Conservation (phyloP, 2,797 vertebrate species). For the Menidia menidia region DNA sequence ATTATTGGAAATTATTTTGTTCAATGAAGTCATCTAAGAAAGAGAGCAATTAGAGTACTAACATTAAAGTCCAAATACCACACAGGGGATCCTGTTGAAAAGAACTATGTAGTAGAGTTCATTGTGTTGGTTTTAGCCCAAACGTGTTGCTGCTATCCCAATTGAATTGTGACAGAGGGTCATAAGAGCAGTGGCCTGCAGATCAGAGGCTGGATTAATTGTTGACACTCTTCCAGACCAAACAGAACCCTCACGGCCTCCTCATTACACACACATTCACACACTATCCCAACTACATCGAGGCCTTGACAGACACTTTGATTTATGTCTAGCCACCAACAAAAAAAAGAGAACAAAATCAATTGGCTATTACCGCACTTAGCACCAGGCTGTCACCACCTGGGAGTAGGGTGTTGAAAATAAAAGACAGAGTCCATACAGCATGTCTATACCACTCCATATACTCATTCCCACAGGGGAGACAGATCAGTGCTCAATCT, state of each 20-base stretch:
- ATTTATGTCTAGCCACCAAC: conserved; percentile 96
- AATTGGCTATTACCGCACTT: conserved; percentile 98
- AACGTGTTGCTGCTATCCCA: conserved; percentile 57
- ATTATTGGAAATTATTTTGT: not conserved
- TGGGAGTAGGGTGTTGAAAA: conserved; percentile 90
- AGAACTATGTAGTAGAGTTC: conserved; percentile 3
- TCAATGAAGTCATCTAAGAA: not conserved
- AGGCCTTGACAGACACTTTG: conserved; percentile 90
- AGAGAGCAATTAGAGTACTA: not conserved
- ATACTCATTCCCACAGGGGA: conserved; percentile 65
- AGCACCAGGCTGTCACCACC: conserved; percentile 93
- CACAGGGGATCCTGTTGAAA: conserved; percentile 10
- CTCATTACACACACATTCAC: conserved; percentile 43
- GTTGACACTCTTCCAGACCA: conserved; percentile 90
- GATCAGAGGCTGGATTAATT: conserved; percentile 91
- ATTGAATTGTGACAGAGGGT: conserved; percentile 72
- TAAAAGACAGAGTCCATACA: conserved; percentile 87
- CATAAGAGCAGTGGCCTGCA: conserved; percentile 80
- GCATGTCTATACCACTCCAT: conserved; percentile 75
- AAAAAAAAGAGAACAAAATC: conserved; percentile 95
- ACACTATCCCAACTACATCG: conserved; percentile 55
- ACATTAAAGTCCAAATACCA: conserved; percentile 6
- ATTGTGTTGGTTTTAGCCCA: conserved; percentile 60
- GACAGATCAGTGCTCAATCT: conserved; percentile 75
- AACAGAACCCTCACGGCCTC: conserved; percentile 84